Conservation (phyloP, 2,888 invertebrate genomes). For the Ornithoptera alexandrae region DNA sequence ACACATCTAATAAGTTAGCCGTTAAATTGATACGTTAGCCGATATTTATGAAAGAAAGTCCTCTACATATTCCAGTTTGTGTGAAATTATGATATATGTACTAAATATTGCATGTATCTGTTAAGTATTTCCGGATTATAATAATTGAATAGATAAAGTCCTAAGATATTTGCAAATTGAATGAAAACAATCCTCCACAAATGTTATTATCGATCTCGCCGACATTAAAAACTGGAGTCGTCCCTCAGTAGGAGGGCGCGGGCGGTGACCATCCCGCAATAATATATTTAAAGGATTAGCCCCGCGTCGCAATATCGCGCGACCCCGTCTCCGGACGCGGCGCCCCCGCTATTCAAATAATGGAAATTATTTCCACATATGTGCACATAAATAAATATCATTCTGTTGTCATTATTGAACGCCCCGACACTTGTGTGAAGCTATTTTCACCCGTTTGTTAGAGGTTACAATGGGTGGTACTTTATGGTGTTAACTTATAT, state of each 20-base stretch:
- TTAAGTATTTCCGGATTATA: not conserved
- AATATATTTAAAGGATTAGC: constrained; percentile 81
- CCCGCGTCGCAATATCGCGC: constrained; percentile 74
- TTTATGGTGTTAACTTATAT: constrained; percentile 40
- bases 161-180: constrained; percentile 29
- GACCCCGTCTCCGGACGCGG: constrained; percentile 59
- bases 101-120: not conserved
- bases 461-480: constrained; percentile 53
- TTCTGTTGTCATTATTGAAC: constrained; percentile 72
- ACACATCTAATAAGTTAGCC: too few species aligned
- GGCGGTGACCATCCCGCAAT: constrained; percentile 70
- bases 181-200: constrained; percentile 51
- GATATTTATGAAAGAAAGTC: too few species aligned
- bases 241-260: constrained; percentile 58
- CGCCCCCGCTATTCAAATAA: constrained; percentile 72
- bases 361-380: constrained; percentile 79
- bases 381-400: constrained; percentile 79
- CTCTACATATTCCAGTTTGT: too few species aligned
- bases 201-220: constrained; percentile 70
- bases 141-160: not conserved
- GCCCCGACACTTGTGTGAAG: constrained; percentile 60
- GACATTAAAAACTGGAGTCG: constrained; percentile 65
- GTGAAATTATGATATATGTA: too few species aligned
- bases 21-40: too few species aligned
- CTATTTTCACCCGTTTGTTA: constrained; percentile 69